A percentile compares a stretch with the other conserved stretches of the same genome.
Conservation (phyloP, 1,140 invertebrate genomes). For the Drosophila erecta region DNA sequence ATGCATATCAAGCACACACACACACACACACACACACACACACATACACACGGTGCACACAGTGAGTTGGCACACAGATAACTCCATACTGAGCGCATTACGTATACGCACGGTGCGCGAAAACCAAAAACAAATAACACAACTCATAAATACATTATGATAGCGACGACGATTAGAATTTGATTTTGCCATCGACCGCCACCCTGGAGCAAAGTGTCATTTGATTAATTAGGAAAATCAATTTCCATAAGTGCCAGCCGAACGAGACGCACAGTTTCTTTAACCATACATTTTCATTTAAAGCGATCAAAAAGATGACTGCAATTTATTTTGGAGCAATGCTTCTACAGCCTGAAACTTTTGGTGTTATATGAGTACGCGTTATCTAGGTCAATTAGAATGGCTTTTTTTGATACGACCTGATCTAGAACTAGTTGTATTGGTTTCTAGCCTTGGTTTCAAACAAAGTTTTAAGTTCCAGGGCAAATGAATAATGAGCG, state of each 20-base stretch:
- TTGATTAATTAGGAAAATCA: not conserved
- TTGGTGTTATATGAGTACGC: not conserved
- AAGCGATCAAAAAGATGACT: no score
- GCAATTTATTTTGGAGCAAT: no score
- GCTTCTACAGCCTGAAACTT: no score
- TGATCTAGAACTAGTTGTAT: no score
- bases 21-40: slow-evolving; percentile 2
- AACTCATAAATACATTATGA: slow-evolving; percentile 75
- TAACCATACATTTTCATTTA: no score
- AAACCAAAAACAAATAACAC: slow-evolving; percentile 9
- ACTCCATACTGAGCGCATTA: slow-evolving; percentile 10
- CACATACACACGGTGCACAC: slow-evolving; percentile 6
- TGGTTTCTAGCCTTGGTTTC: no score
- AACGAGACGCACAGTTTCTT: not conserved
- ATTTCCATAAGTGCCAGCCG: not conserved
- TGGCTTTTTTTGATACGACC: not conserved
- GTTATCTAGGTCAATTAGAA: not conserved
- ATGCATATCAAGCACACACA: slow-evolving; percentile 5
- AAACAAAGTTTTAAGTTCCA: no score
- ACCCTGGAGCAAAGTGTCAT: slow-evolving; percentile 41
- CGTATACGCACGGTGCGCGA: slow-evolving; percentile 24
- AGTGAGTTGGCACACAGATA: not conserved
- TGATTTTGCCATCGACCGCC: slow-evolving; percentile 50
- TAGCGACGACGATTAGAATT: slow-evolving; percentile 68
- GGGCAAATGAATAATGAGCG: no score